Evolutionary conservation across 2,888 invertebrate genomes (phyloP).

Genomic region (Venusia cambrica): DNA sequence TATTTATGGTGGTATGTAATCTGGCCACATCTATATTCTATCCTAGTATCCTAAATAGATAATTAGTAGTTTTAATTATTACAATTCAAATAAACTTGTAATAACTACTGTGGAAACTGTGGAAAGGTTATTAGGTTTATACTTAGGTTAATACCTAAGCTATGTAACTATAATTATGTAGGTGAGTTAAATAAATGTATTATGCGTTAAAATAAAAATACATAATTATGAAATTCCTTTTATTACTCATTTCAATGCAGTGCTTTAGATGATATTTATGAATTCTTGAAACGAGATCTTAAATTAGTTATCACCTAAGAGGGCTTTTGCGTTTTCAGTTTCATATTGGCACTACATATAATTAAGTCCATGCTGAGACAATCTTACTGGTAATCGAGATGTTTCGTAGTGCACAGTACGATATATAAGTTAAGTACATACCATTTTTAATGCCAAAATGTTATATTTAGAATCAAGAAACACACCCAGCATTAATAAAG

Average conservation of each 20-base stretch:
- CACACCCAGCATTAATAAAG: too few relatives aligned
- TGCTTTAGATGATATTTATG: slow-evolving; percentile 64
- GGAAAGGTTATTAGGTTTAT: too few relatives aligned
- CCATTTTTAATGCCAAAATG: slow-evolving; percentile 30
- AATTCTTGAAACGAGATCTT: slow-evolving; percentile 67
- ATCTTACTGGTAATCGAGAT: slow-evolving; percentile 28
- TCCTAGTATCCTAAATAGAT: too few relatives aligned
- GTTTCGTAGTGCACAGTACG: slow-evolving; percentile 26
- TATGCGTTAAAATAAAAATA: slow-evolving; percentile 39
- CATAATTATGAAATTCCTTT: slow-evolving; percentile 45
- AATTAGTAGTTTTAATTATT: too few relatives aligned
- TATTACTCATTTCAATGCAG: slow-evolving; percentile 68
- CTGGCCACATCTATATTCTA: too few relatives aligned
- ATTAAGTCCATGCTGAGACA: slow-evolving; percentile 31
- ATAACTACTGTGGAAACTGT: too few relatives aligned
- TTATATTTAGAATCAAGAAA: slow-evolving; percentile 19
- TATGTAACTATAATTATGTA: too few relatives aligned
- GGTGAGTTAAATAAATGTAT: too few relatives aligned
- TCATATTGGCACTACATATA: slow-evolving; percentile 58
- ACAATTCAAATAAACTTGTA: too few relatives aligned
- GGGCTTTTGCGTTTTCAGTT: slow-evolving; percentile 36
- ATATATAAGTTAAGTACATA: slow-evolving; percentile 42
- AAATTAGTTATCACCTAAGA: slow-evolving; percentile 30
- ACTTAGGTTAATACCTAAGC: too few relatives aligned
- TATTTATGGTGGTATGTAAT: too few relatives aligned